Conservation (phyloP, 2,888 invertebrate genomes). For the Mesorhabditis sp. region DNA sequence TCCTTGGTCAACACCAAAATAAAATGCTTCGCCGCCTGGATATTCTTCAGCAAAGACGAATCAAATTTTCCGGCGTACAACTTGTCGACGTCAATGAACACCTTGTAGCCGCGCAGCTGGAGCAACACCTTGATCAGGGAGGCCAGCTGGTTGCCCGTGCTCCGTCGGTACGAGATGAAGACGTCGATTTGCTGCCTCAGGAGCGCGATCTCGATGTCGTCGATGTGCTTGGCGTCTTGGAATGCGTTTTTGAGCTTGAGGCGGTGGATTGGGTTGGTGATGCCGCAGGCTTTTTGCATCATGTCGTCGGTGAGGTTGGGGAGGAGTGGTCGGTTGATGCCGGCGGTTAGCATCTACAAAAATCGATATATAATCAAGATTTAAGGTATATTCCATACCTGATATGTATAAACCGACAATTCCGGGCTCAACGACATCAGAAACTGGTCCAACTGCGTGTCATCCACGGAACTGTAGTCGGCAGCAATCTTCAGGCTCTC, state of each 20-base stretch:
- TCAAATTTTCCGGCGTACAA: slow-evolving; percentile 98
- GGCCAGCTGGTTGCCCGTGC: slow-evolving; percentile 74
- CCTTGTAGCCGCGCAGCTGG: slow-evolving; percentile 77
- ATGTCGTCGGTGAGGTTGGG: slow-evolving; percentile 82
- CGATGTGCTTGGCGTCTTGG: slow-evolving; percentile 62
- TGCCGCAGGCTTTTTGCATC: slow-evolving; percentile 81
- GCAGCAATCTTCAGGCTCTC: slow-evolving; percentile 57
- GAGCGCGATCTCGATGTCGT: slow-evolving; percentile 57
- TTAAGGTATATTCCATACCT: slow-evolving; percentile 58
- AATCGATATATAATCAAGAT: background rate
- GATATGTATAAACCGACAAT: slow-evolving; percentile 87
- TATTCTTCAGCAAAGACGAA: slow-evolving; percentile 91
- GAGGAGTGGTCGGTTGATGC: slow-evolving; percentile 84
- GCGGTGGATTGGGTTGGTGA: slow-evolving; percentile 89
- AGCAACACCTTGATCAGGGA: slow-evolving; percentile 82
- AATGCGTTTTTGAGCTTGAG: slow-evolving; percentile 83
- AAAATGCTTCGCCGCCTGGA: slow-evolving; percentile 92
- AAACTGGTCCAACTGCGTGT: slow-evolving; percentile 54
- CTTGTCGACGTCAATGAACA: slow-evolving; percentile 92
- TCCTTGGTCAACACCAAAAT: slow-evolving; percentile 89
- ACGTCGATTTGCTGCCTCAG: slow-evolving; percentile 77
- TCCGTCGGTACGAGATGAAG: slow-evolving; percentile 93
- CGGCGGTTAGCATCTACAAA: slow-evolving; percentile 79
- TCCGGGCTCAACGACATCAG: slow-evolving; percentile 55
- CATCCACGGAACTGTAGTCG: slow-evolving; percentile 54